These are phyloP conservation scores for Phenacoccus solenopsis DNA, from an alignment of 1,140 invertebrate species.

Conservation along the genomic window DNA sequence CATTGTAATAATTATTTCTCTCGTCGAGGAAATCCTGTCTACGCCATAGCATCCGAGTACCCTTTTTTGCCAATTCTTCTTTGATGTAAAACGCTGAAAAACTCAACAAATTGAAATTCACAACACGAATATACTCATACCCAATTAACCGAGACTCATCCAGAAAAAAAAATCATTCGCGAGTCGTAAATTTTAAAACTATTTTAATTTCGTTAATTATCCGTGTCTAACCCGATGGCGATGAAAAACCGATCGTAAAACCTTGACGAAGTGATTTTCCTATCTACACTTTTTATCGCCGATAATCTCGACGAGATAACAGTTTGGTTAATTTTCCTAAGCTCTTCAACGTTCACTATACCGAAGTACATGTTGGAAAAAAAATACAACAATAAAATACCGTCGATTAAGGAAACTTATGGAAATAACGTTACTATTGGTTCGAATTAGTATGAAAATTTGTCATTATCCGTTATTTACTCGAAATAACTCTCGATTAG, in stretches of 20 bases:
- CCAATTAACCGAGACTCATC: no score
- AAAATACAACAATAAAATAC: not conserved
- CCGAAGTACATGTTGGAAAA: not conserved
- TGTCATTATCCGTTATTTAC: not conserved
- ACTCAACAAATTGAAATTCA: no score
- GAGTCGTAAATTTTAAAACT: not conserved
- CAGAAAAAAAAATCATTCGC: no score
- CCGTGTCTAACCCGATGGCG: not conserved
- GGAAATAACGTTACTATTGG: not conserved
- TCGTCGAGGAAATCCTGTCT: no score
- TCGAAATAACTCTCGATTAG: not conserved
- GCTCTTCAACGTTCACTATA: no score
- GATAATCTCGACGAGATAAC: not conserved
- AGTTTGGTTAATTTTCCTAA: not conserved
- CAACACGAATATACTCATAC: no score
- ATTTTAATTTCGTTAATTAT: conserved; percentile 13
- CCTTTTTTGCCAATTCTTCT: no score
- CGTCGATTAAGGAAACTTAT: not conserved
- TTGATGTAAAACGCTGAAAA: no score
- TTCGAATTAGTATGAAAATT: not conserved
- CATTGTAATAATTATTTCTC: no score
- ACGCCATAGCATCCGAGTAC: no score
- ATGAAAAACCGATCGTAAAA: not conserved
- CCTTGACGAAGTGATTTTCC: conserved; percentile 6
- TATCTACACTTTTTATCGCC: not conserved